phyloP scores from a whole-genome alignment of 2,888 invertebrate genomes.

The Malthinus flaveolus region DNA sequence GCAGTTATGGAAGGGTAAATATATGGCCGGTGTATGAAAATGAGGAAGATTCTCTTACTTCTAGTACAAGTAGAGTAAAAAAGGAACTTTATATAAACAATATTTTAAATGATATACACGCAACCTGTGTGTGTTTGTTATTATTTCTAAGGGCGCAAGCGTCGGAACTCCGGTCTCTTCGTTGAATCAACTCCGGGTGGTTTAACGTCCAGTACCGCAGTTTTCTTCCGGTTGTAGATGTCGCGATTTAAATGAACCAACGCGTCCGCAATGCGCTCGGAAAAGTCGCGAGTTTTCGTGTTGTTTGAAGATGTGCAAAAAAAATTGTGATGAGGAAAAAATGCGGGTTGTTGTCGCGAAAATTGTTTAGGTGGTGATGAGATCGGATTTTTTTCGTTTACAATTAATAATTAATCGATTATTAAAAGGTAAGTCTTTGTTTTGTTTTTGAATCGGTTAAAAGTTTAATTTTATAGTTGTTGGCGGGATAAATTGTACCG shows the following conservation, averaged over 20 bases:
- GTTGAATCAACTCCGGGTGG: conserved; percentile 32
- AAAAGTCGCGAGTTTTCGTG: background rate
- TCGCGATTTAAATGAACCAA: conserved; percentile 9
- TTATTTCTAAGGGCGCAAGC: conserved; percentile 34
- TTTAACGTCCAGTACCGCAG: conserved; percentile 35
- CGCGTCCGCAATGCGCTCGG: conserved; percentile 22
- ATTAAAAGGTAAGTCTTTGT: background rate
- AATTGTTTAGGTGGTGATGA: background rate
- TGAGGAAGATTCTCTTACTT: conserved; percentile 6
- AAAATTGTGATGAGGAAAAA: background rate
- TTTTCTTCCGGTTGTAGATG: conserved; percentile 27
- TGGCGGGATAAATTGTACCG: too few relatives aligned
- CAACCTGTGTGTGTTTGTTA: conserved; percentile 40
- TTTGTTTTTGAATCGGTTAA: background rate
- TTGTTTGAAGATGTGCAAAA: background rate
- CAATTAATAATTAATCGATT: background rate
- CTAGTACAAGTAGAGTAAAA: conserved; percentile 15
- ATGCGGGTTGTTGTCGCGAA: background rate
- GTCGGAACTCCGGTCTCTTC: conserved; percentile 31
- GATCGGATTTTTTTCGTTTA: background rate
- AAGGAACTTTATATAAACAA: conserved; percentile 43
- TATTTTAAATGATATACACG: conserved; percentile 48
- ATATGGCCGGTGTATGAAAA: background rate
- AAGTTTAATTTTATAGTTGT: background rate
- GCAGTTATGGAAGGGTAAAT: background rate